Conservation (phyloP, 2,888 invertebrate genomes). For the Notodonta dromedarius region DNA sequence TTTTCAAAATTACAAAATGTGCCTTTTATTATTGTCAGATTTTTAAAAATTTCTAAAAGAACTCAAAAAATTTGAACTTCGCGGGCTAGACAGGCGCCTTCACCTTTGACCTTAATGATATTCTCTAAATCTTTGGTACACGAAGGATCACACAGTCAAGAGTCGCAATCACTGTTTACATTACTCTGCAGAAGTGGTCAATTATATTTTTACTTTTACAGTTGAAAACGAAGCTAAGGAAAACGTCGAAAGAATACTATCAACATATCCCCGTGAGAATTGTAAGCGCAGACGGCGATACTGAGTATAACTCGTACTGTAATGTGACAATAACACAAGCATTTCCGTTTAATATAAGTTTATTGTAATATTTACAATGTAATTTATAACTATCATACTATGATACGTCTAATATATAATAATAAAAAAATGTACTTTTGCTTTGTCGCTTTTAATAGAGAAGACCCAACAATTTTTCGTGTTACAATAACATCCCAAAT, state of each 20-base stretch:
- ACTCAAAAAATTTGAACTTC: no score
- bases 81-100: no score
- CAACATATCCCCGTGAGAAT: constrained; percentile 58
- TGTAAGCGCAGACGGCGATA: constrained; percentile 36
- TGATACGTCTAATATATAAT: constrained; percentile 44
- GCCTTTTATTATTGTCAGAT: no score
- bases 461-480: background rate
- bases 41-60: no score
- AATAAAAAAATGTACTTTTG: constrained; percentile 63
- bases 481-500: no score
- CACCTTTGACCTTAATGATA: no score
- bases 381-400: constrained; percentile 54
- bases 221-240: constrained; percentile 55
- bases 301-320: background rate
- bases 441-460: no score
- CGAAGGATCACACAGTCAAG: no score
- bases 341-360: constrained; percentile 38
- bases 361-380: constrained; percentile 73
- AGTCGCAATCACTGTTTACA: no score
- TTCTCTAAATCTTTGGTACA: no score
- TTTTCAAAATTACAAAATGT: no score
- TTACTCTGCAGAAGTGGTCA: no score
- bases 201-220: constrained; percentile 35
- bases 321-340: constrained; percentile 9
- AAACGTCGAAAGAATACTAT: constrained; percentile 44